These are phyloP conservation scores for Adelphocoris suturalis DNA, from an alignment of 2,888 invertebrate genomes.

Conservation along the genomic window DNA sequence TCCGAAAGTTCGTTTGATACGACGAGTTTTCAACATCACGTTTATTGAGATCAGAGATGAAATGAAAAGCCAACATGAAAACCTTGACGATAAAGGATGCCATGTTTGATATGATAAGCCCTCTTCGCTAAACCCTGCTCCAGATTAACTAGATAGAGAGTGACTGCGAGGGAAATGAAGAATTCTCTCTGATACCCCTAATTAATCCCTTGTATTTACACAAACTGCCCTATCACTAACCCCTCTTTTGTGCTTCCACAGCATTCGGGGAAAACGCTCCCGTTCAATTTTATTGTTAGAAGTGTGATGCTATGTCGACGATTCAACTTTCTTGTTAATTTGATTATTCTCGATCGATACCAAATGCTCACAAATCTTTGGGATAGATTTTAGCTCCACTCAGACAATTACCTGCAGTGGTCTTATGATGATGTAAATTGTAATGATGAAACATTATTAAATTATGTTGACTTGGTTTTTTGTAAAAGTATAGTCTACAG, in stretches of 20 bases:
- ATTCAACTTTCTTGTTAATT: background rate
- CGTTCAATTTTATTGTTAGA: slow-evolving; percentile 59
- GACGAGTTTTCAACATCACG: background rate
- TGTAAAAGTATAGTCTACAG: no score
- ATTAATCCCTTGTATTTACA: slow-evolving; percentile 67
- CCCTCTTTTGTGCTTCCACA: slow-evolving; percentile 58
- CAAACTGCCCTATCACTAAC: slow-evolving; percentile 59
- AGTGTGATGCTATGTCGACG: slow-evolving; percentile 49
- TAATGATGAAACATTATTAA: no score
- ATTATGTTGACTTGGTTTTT: no score
- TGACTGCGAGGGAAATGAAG: slow-evolving; percentile 45
- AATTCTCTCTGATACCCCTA: slow-evolving; percentile 66
- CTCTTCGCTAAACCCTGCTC: slow-evolving; percentile 6
- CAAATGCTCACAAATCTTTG: no score
- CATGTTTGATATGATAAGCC: slow-evolving; percentile 41
- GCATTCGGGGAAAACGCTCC: slow-evolving; percentile 43
- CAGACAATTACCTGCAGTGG: no score
- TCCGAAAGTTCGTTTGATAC: background rate
- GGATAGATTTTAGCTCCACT: no score
- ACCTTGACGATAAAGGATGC: slow-evolving; percentile 29
- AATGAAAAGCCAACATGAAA: slow-evolving; percentile 40
- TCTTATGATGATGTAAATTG: no score
- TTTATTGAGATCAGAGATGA: slow-evolving; percentile 29
- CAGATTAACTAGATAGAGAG: slow-evolving; percentile 57
- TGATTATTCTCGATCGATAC: background rate